Percentiles rank a stretch among this genome's conserved stretches.
phyloP scores from a whole-genome alignment of 1,140 invertebrate species.

The Listronotus bonariensis region DNA sequence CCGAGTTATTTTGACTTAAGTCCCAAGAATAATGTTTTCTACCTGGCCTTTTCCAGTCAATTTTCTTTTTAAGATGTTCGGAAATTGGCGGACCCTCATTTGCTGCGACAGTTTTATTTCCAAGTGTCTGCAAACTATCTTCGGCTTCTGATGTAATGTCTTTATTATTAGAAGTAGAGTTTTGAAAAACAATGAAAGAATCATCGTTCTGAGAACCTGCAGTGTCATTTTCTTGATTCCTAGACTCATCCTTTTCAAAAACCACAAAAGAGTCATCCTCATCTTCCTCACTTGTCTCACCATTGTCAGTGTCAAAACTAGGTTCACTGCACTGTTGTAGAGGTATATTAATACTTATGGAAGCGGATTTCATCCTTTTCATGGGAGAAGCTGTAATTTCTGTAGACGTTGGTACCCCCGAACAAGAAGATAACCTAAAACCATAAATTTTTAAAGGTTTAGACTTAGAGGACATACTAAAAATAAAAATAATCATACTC shows the following conservation, averaged over 20 bases:
- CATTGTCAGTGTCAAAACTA: constrained; percentile 11
- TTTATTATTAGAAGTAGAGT: constrained; percentile 7
- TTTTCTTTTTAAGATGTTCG: constrained; percentile 40
- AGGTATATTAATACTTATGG: constrained; percentile 35
- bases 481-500: constrained; percentile 38
- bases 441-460: neutral
- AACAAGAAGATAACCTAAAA: neutral
- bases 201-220: neutral
- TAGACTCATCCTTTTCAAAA: constrained; percentile 57
- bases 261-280: constrained; percentile 64
- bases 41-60: constrained; percentile 44
- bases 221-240: neutral
- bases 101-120: constrained; percentile 1
- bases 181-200: constrained; percentile 19
- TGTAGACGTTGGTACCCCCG: neutral
- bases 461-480: neutral
- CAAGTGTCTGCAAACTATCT: constrained; percentile 3
- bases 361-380: constrained; percentile 34
- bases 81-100: constrained; percentile 35
- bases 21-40: constrained; percentile 44
- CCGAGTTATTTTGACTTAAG: constrained; percentile 16
- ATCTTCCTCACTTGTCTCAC: constrained; percentile 8
- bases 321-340: constrained; percentile 6
- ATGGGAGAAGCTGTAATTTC: neutral
- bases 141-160: constrained; percentile 4